Percentiles rank a stretch among this genome's conserved stretches.
Evolutionary conservation across 2,797 vertebrate genomes (phyloP).

Genomic region (Yasuhikotakia modesta): DNA sequence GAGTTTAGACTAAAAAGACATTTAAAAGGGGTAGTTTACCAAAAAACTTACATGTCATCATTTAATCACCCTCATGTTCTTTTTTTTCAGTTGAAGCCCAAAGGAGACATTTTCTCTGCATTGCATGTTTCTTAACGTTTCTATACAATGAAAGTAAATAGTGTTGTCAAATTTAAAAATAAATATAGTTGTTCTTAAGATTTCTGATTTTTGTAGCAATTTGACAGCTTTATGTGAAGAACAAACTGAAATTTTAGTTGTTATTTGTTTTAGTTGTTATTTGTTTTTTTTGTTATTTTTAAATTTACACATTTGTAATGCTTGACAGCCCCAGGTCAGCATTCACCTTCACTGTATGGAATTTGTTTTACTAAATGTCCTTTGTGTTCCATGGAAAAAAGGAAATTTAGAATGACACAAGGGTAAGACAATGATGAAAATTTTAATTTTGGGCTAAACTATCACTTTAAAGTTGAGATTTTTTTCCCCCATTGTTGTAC

Average conservation of each 20-base stretch:
- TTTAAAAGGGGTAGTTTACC: neutral
- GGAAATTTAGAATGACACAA: neutral
- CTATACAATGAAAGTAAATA: neutral
- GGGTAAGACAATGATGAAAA: neutral
- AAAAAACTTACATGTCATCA: neutral
- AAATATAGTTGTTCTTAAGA: neutral
- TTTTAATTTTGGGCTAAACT: neutral
- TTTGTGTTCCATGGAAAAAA: neutral
- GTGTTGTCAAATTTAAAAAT: neutral
- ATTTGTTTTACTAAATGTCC: neutral
- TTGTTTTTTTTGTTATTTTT: too few relatives aligned
- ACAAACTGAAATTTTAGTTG: neutral
- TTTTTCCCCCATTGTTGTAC: conserved; percentile 17
- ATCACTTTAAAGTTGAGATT: neutral
- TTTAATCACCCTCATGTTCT: neutral
- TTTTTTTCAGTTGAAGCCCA: neutral
- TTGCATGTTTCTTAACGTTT: neutral
- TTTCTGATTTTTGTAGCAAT: neutral
- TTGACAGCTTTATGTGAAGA: neutral
- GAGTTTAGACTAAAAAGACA: neutral
- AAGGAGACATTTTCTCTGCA: too few relatives aligned
- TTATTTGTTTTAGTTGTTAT: too few relatives aligned
- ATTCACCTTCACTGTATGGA: neutral
- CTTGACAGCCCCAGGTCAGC: neutral
- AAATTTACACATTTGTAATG: too few relatives aligned